phyloP scores from a whole-genome alignment of 2,797 vertebrate species.

The Hylomyscus alleni region DNA sequence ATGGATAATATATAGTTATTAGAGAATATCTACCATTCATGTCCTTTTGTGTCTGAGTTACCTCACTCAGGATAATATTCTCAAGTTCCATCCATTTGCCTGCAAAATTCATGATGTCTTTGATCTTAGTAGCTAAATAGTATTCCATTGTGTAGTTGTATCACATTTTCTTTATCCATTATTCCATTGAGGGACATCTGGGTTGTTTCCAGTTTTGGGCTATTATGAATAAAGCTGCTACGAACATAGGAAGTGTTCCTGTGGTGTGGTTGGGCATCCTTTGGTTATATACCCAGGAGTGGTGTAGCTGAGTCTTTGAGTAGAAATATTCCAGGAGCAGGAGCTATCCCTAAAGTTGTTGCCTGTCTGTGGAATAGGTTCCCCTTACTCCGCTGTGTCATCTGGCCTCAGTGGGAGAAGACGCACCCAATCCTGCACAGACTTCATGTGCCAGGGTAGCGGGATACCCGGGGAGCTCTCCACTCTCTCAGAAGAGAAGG shows the following conservation, averaged over 20 bases:
- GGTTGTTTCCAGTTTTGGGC: neutral
- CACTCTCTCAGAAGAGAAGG: neutral
- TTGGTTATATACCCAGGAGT: neutral
- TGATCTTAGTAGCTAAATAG: neutral
- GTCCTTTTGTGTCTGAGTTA: neutral
- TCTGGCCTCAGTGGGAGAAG: neutral
- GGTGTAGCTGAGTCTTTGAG: neutral
- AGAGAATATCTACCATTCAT: neutral
- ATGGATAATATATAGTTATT: too few species aligned
- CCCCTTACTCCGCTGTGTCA: neutral
- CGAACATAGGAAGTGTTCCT: neutral
- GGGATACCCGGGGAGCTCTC: neutral
- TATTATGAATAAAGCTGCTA: neutral
- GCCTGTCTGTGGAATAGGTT: neutral
- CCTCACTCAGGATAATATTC: neutral
- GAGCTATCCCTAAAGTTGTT: neutral
- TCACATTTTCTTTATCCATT: neutral
- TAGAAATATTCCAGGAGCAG: neutral
- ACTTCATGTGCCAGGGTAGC: neutral
- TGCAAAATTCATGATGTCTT: neutral
- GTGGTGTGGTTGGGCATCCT: neutral
- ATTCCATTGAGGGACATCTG: neutral
- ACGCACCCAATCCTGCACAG: neutral
- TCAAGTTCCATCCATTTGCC: neutral
- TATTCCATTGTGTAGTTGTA: neutral